phyloP scores from a whole-genome alignment of 2,113 vertebrate species.

The Aldabrachelys gigantea region DNA sequence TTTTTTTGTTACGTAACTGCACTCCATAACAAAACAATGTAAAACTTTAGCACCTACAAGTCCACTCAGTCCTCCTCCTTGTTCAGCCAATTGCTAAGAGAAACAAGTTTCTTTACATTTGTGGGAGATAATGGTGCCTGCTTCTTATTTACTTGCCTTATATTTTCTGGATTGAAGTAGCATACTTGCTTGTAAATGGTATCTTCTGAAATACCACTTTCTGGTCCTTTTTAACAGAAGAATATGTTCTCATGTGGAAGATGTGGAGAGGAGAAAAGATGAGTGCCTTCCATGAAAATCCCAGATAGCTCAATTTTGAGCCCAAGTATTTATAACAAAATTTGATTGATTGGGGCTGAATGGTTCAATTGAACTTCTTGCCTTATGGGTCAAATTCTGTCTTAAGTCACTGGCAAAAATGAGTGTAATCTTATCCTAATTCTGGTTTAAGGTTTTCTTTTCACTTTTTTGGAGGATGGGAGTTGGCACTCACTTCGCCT shows the following conservation, averaged over 20 bases:
- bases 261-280: neutral
- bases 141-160: neutral
- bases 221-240: neutral
- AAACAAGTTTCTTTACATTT: too few species aligned
- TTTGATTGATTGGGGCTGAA: rapidly evolving
- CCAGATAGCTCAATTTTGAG: neutral
- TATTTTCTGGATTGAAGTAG: neutral
- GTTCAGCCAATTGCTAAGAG: too few species aligned
- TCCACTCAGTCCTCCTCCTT: too few species aligned
- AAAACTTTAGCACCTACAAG: too few species aligned
- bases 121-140: too few species aligned
- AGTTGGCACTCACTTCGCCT: neutral
- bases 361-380: neutral
- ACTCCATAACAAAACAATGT: too few species aligned
- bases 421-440: neutral
- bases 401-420: neutral
- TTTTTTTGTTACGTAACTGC: too few species aligned
- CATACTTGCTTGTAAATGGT: rapidly evolving
- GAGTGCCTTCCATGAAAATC: neutral
- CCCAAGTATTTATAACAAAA: neutral
- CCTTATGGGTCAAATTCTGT: neutral
- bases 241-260: neutral
- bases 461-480: neutral
- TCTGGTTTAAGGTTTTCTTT: neutral
- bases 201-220: neutral